These are phyloP conservation scores for Amblyraja radiata DNA, from an alignment of 2,797 vertebrate species.

Conservation along the genomic window DNA sequence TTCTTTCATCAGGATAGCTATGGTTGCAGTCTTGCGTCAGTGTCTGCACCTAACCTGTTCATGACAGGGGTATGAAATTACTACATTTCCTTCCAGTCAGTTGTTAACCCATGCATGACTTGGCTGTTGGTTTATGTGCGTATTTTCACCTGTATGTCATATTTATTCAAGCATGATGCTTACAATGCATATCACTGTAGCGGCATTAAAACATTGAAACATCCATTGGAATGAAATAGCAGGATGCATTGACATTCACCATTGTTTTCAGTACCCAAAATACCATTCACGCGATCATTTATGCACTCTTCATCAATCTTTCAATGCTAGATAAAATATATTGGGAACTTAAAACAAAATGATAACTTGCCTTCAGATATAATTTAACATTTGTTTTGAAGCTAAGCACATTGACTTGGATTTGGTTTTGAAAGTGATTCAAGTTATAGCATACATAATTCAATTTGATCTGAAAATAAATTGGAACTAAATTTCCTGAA, in stretches of 20 bases:
- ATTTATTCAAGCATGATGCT: constrained; percentile 32
- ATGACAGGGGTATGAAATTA: constrained; percentile 69
- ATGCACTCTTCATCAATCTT: neutral
- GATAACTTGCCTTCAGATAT: neutral
- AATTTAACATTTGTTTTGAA: neutral
- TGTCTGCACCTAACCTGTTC: constrained; percentile 74
- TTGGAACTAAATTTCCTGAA: neutral
- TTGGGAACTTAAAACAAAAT: neutral
- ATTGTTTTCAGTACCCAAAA: neutral
- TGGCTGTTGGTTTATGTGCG: constrained; percentile 40
- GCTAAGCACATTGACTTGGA: neutral
- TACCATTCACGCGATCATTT: neutral
- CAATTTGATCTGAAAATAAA: neutral
- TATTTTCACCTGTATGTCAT: neutral
- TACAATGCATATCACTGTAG: constrained; percentile 16
- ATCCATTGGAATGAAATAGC: constrained; percentile 9
- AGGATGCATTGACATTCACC: constrained; percentile 13
- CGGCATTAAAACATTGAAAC: neutral
- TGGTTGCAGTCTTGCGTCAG: constrained; percentile 67
- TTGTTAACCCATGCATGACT: constrained; percentile 54
- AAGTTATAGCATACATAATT: neutral
- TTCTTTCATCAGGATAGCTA: constrained; percentile 67
- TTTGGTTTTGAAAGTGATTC: neutral
- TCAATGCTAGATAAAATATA: neutral
- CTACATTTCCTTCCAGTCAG: constrained; percentile 51